Evolutionary conservation across 2,797 vertebrate species (phyloP).

Genomic region (Falco cherrug): DNA sequence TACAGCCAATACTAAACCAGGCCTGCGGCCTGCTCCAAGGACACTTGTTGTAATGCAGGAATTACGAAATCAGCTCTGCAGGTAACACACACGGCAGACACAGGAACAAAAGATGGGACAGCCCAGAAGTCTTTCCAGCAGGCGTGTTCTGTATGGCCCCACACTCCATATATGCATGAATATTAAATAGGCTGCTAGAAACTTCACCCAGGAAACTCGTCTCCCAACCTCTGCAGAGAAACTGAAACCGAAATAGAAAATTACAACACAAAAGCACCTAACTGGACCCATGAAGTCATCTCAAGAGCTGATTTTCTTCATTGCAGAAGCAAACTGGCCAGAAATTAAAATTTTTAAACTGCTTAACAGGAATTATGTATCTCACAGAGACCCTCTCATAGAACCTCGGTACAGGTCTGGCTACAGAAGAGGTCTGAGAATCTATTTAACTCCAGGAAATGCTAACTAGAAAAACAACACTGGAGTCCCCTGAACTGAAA

Average conservation of each 20-base stretch:
- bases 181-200: background rate
- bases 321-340: background rate
- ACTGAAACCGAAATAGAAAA: background rate
- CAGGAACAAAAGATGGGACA: background rate
- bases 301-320: background rate
- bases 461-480: background rate
- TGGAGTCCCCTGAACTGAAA: background rate
- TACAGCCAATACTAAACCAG: background rate
- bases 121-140: background rate
- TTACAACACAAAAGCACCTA: background rate
- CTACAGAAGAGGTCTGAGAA: background rate
- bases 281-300: background rate
- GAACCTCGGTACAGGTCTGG: background rate
- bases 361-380: background rate
- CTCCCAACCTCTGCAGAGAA: background rate
- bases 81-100: background rate
- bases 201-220: background rate
- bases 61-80: background rate
- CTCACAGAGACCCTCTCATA: background rate
- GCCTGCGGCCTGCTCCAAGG: background rate
- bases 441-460: background rate
- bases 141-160: background rate
- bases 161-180: background rate
- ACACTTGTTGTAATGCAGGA: fast-evolving
- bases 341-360: background rate